Conservation (phyloP, 2,797 vertebrate genomes). For the Halcyon chelicuti region DNA sequence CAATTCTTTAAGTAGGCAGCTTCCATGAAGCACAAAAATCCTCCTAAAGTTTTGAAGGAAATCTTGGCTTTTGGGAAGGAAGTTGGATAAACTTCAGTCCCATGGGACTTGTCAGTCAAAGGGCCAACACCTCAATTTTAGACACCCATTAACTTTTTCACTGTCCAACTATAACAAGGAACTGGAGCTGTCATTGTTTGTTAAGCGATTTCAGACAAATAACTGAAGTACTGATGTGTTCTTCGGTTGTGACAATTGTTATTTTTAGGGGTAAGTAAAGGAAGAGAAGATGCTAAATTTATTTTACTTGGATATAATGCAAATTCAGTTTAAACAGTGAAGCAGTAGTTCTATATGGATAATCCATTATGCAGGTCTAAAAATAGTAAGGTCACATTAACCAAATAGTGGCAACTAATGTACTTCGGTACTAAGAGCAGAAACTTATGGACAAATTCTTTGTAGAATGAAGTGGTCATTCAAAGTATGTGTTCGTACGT, state of each 20-base stretch:
- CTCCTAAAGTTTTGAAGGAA: not conserved
- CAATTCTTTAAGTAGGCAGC: slow-evolving; percentile 3
- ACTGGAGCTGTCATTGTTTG: not conserved
- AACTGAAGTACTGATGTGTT: not conserved
- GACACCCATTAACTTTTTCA: not conserved
- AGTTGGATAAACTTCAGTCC: not conserved
- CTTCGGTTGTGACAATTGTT: slow-evolving; percentile 28
- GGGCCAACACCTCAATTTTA: slow-evolving; percentile 34
- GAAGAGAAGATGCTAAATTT: not conserved
- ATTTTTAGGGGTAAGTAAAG: slow-evolving; percentile 15
- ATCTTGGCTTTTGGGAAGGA: not conserved
- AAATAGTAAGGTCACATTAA: not conserved
- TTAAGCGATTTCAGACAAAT: slow-evolving; percentile 42
- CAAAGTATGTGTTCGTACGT: not conserved
- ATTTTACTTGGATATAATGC: not conserved
- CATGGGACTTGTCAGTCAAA: slow-evolving; percentile 10
- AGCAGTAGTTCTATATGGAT: not conserved
- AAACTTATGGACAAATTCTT: not conserved
- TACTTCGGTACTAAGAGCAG: not conserved
- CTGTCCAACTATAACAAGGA: slow-evolving; percentile 22
- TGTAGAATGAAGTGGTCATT: not conserved
- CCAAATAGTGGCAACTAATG: not conserved
- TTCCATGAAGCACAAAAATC: not conserved
- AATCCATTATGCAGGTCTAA: not conserved
- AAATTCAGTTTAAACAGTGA: not conserved